phyloP scores from a whole-genome alignment of 2,888 invertebrate genomes.

The Lithophane socia region DNA sequence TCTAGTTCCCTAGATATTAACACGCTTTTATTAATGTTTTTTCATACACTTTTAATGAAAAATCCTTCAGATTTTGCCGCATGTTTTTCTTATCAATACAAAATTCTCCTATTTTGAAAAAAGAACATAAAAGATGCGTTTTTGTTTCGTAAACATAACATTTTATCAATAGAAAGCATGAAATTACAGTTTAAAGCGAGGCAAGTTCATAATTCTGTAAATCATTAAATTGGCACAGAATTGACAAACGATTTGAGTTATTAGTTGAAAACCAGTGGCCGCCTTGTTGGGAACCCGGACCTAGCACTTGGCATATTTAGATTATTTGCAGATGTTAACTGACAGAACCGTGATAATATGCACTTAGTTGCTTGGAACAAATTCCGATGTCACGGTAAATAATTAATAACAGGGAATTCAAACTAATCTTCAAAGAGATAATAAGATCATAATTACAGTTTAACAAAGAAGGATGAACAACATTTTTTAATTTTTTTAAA shows the following conservation, averaged over 20 bases:
- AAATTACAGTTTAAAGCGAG: background rate
- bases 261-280: conserved; percentile 28
- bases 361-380: conserved; percentile 11
- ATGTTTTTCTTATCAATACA: background rate
- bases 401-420: background rate
- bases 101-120: background rate
- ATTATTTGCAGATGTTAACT: conserved; percentile 36
- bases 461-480: background rate
- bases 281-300: conserved; percentile 47
- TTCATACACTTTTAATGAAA: background rate
- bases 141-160: background rate
- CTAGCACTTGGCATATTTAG: conserved; percentile 43
- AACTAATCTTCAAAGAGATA: background rate
- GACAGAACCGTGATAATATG: conserved; percentile 23
- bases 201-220: background rate
- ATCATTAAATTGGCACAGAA: background rate
- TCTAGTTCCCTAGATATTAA: conserved; percentile 26
- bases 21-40: background rate
- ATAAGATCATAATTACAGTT: background rate
- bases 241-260: conserved; percentile 28
- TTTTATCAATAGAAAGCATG: background rate
- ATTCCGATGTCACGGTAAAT: background rate
- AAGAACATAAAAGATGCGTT: background rate
- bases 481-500: too few relatives aligned
- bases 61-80: background rate